phyloP scores from a whole-genome alignment of 2,113 vertebrate genomes.

The Bothrops jararaca region DNA sequence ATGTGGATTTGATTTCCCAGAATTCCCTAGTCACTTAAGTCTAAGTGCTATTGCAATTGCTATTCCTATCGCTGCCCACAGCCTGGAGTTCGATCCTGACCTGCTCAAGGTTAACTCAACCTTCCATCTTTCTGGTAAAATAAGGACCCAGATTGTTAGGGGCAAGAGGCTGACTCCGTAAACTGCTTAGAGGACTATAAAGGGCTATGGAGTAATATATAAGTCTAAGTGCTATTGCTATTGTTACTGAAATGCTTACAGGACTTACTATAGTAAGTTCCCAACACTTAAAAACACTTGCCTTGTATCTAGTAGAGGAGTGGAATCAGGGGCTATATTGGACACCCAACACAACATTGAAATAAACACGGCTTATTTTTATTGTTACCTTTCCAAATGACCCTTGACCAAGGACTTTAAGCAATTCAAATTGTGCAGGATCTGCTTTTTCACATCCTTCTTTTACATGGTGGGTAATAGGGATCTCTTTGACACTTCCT shows the following conservation, averaged over 20 bases:
- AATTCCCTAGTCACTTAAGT: background rate
- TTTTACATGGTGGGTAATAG: slow-evolving; percentile 94
- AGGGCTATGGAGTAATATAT: no score
- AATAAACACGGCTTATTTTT: background rate
- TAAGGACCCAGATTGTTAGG: no score
- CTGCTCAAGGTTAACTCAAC: no score
- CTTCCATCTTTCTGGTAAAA: no score
- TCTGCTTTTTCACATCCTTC: slow-evolving; percentile 98
- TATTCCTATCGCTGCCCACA: no score
- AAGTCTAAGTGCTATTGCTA: no score
- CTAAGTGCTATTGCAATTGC: no score
- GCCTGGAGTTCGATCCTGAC: no score
- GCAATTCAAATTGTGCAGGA: slow-evolving; percentile 92
- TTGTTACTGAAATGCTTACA: background rate
- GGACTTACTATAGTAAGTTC: background rate
- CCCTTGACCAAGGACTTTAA: slow-evolving; percentile 96
- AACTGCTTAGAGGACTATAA: no score
- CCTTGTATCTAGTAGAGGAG: background rate
- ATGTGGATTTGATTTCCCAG: background rate
- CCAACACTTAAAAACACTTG: background rate
- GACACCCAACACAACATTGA: background rate
- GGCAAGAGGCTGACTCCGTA: no score
- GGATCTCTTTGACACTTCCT: slow-evolving; percentile 90
- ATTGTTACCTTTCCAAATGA: slow-evolving; percentile 92
- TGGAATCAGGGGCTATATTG: background rate